Evolutionary conservation across 92 coral and sea anemone genomes (phyloP), one percentile per base, ranked within the genome.

Genomic region (Metridium senile): DNA sequence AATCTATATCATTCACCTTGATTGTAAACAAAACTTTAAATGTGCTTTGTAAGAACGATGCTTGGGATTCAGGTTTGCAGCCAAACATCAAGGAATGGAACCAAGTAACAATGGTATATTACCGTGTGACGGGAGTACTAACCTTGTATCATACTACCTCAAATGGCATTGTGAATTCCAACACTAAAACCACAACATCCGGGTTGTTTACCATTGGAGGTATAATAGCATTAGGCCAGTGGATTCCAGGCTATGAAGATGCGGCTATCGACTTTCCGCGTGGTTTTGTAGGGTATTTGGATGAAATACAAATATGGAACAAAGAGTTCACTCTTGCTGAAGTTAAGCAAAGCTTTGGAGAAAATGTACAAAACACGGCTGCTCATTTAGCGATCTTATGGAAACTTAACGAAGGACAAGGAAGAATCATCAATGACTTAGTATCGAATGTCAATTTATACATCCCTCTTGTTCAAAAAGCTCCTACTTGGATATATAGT

Each of bases 271-370:
- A 71, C 18, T 26, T 64, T 22, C 70, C 87, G 34, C 67, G 10
- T 25, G 87, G 91, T 13, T 82, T 82, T 66, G 35, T 62, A 10
- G 91, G 91, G 49, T 77, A 82, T 39, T 82, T 87, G 51, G 91
- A 87, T 54, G 91, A 87, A 58, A 83, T 87, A 28, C 87, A 86
- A 26, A 75, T 87, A 19, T 87, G 91, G 91, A 87, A 87, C 56
- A 72, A 80, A 33, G 82, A 80, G 51, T 58, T 87, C 30, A 74
- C 77, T 26, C 72, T 84, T 13, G 26, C 66, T 34, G 84, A 72
- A 26, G 70, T 87, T n/a, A 82, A 72, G 64, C 63, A 70, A 26
- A 77, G 78, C n/a, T 82, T 81, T 87, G 74, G 58, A 31, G 62
- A 34, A 23, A 87, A 87, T 39, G 87, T 87, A 23, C 91, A 87